Evolutionary conservation across 2,888 invertebrate species (phyloP).

Genomic region (Cataglyphis cursor): DNA sequence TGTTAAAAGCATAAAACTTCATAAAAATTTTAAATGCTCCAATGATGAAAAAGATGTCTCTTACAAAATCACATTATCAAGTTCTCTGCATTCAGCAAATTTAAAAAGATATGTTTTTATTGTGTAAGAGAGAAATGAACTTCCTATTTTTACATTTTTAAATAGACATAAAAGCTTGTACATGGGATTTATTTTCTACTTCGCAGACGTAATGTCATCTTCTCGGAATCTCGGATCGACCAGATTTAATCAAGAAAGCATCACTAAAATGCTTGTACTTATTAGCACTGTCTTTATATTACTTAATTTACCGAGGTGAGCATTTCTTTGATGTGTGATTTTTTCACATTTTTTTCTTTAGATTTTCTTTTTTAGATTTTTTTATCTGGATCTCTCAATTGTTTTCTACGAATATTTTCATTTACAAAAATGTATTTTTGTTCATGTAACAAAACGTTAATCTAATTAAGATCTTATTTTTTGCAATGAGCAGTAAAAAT

Average conservation of each 20-base stretch:
- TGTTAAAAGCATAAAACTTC: slow-evolving; percentile 13
- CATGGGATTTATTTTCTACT: slow-evolving; percentile 24
- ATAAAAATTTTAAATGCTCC: not conserved
- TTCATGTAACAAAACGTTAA: no score
- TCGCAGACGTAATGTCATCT: slow-evolving; percentile 87
- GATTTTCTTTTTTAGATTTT: not conserved
- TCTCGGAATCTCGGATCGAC: slow-evolving; percentile 87
- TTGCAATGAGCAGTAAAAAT: not conserved
- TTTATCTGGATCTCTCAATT: not conserved
- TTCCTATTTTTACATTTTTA: not conserved
- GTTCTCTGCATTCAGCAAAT: not conserved
- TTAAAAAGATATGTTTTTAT: not conserved
- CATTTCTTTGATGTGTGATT: not conserved
- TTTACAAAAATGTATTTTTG: not conserved
- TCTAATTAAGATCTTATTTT: no score
- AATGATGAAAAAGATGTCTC: not conserved
- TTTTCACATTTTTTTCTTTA: not conserved
- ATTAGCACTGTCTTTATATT: slow-evolving; percentile 90
- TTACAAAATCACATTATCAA: not conserved
- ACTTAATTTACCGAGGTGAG: slow-evolving; percentile 90
- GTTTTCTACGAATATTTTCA: not conserved
- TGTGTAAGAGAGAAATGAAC: not conserved
- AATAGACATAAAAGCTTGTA: not conserved
- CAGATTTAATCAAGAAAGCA: slow-evolving; percentile 87
- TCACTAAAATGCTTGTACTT: slow-evolving; percentile 90